phyloP scores from a whole-genome alignment of 2,113 vertebrate genomes.

The Pyrgilauda ruficollis region DNA sequence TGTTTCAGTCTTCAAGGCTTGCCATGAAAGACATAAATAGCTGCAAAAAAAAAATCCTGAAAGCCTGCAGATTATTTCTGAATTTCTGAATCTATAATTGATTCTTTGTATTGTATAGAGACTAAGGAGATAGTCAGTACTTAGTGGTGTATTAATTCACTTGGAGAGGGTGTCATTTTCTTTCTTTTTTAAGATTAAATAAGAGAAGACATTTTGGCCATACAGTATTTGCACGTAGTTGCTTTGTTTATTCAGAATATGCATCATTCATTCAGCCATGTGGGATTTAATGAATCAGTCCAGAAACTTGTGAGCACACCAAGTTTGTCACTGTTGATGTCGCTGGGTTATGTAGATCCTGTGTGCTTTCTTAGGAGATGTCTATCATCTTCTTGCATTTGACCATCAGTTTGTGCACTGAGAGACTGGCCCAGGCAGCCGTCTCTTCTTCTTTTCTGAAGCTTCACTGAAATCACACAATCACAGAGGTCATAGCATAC shows the following conservation, averaged over 20 bases:
- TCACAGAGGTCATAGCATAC: background rate
- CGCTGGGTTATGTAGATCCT: background rate
- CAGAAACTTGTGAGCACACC: background rate
- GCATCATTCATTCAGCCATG: background rate
- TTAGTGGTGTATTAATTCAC: background rate
- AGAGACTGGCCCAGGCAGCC: background rate
- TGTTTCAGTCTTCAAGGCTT: background rate
- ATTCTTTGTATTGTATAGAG: background rate
- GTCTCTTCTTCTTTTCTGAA: background rate
- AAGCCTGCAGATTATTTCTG: background rate
- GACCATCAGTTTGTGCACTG: background rate
- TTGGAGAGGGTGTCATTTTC: background rate
- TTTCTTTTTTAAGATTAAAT: background rate
- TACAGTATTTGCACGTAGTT: background rate
- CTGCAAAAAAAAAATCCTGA: background rate
- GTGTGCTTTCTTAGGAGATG: background rate
- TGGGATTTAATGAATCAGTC: background rate
- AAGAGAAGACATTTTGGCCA: background rate
- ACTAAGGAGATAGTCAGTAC: background rate
- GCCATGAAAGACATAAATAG: conserved; percentile 9
- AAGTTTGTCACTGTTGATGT: background rate
- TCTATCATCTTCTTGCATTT: background rate
- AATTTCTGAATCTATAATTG: background rate
- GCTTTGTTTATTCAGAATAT: background rate
- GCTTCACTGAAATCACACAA: accelerated